Evolutionary conservation across 2,888 invertebrate species (phyloP).

Genomic region (Fragum fragum): DNA sequence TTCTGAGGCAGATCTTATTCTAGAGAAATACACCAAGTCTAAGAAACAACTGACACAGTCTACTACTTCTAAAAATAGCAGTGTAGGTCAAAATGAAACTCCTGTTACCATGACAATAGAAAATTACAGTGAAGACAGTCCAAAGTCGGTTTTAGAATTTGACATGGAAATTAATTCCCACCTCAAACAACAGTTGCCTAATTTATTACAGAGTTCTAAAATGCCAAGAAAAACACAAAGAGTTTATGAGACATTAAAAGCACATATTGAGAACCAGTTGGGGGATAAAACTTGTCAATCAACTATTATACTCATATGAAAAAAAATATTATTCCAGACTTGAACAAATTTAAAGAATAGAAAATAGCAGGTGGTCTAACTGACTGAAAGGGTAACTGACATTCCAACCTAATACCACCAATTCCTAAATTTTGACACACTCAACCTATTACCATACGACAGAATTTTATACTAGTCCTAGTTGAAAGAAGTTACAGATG

Average conservation of each 20-base stretch:
- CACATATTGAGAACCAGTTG: conserved; percentile 72
- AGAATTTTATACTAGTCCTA: too few relatives aligned
- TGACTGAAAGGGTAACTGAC: too few relatives aligned
- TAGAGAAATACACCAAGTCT: conserved; percentile 59
- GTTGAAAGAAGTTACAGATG: too few relatives aligned
- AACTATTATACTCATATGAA: conserved; percentile 79
- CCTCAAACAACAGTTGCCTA: conserved; percentile 65
- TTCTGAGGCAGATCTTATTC: conserved; percentile 62
- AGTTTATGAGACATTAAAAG: conserved; percentile 76
- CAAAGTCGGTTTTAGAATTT: conserved; percentile 61
- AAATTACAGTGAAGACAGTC: conserved; percentile 42
- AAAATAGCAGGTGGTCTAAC: too few relatives aligned
- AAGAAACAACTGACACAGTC: conserved; percentile 68
- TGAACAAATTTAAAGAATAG: too few relatives aligned
- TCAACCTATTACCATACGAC: too few relatives aligned
- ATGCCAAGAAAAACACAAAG: conserved; percentile 76
- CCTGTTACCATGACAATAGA: conserved; percentile 44
- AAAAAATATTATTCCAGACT: too few relatives aligned
- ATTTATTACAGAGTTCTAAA: conserved; percentile 60
- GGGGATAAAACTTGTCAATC: conserved; percentile 73
- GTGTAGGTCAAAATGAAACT: conserved; percentile 47
- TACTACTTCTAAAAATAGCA: conserved; percentile 77
- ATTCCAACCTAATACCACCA: too few relatives aligned
- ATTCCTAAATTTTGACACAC: too few relatives aligned
- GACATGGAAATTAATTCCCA: conserved; percentile 52